These are phyloP conservation scores for Pocillopora grandis DNA, from an alignment of 92 coral and sea anemone genomes.

Conservation along the genomic window DNA sequence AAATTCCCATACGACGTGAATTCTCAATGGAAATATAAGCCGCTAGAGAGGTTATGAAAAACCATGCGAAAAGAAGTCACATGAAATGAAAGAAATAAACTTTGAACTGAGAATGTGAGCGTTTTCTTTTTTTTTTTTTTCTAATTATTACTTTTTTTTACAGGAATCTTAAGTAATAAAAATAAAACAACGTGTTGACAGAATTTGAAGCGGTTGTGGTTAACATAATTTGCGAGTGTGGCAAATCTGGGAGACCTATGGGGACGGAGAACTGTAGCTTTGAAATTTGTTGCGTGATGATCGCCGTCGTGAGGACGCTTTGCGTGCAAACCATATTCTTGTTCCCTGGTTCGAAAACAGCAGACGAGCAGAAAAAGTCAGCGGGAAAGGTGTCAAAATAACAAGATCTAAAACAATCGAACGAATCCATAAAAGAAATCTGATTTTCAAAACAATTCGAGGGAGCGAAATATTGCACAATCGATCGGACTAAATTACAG, in stretches of 20 bases:
- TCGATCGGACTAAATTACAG: too few species aligned
- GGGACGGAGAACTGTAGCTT: too few species aligned
- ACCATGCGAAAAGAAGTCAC: too few species aligned
- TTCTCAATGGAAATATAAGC: too few species aligned
- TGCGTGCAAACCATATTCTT: background rate
- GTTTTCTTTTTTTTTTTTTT: background rate
- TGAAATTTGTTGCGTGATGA: background rate
- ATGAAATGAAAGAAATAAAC: too few species aligned
- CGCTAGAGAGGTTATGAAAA: too few species aligned
- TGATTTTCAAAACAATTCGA: background rate
- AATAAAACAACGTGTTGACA: background rate
- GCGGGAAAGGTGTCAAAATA: background rate
- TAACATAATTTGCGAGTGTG: too few species aligned
- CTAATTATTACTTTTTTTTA: background rate
- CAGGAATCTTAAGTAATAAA: background rate
- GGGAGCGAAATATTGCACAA: background rate
- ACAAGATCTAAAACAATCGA: background rate
- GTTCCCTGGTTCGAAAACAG: background rate
- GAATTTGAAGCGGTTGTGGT: too few species aligned
- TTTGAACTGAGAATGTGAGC: background rate
- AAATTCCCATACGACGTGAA: too few species aligned
- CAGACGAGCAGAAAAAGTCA: background rate
- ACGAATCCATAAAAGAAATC: background rate
- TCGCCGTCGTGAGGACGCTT: background rate
- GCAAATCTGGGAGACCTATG: too few species aligned